Conservation (phyloP, 2,888 invertebrate genomes). For the Chrysotoxum bicinctum region DNA sequence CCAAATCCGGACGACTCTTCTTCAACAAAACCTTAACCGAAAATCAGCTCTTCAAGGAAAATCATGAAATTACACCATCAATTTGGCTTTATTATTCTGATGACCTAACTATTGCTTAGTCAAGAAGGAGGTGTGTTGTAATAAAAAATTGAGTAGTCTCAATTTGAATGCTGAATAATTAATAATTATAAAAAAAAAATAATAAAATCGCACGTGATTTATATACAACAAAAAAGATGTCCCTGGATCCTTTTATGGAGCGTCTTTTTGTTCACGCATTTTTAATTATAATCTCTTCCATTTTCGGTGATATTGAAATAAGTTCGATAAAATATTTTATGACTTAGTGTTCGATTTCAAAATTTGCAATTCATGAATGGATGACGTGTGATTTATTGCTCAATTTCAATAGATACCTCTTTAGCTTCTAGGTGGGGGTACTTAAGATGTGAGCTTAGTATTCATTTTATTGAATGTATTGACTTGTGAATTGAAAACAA, state of each 20-base stretch:
- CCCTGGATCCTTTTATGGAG: constrained; percentile 21
- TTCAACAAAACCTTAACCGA: constrained; percentile 78
- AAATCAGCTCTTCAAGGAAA: constrained; percentile 78
- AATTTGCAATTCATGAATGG: constrained; percentile 31
- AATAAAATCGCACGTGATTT: neutral
- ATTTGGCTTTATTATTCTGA: constrained; percentile 81
- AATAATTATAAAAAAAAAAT: neutral
- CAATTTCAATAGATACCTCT: neutral
- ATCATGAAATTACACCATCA: constrained; percentile 76
- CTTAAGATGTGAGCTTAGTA: neutral
- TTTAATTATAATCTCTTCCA: constrained; percentile 8
- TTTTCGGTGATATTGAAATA: neutral
- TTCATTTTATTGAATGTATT: constrained; percentile 36
- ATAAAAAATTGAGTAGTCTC: neutral
- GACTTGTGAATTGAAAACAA: constrained; percentile 23
- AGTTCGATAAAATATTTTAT: constrained; percentile 7
- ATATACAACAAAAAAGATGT: constrained; percentile 36
- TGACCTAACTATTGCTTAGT: constrained; percentile 79
- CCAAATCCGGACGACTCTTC: constrained; percentile 72
- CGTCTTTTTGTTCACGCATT: neutral
- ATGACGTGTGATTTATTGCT: constrained; percentile 25
- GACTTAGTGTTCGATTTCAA: constrained; percentile 29
- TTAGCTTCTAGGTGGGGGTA: neutral
- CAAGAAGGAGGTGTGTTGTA: neutral
- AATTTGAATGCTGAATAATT: neutral